A percentile compares a stretch with the other conserved stretches of the same genome.
Conservation (phyloP, 92 coral and sea anemone species). For the Parazoanthus darwini region DNA sequence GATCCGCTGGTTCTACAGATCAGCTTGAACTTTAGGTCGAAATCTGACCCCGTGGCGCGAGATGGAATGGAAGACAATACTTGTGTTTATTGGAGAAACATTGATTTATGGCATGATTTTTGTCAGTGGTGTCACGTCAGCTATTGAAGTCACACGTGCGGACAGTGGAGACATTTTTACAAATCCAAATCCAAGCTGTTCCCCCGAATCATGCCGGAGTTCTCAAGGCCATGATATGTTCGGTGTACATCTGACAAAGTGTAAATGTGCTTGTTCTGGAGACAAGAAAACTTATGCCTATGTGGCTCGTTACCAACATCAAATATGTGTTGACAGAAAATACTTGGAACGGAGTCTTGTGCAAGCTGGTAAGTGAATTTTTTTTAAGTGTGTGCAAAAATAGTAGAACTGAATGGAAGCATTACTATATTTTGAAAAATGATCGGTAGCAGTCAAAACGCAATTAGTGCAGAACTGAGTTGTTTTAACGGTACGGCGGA, state of each 20-base stretch:
- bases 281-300: constrained; percentile 7
- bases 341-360: constrained; percentile 1
- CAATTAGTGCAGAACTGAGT: background rate
- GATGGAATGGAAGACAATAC: background rate
- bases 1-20: too few species aligned
- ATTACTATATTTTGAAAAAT: too few species aligned
- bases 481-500: background rate
- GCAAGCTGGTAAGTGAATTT: background rate
- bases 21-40: background rate
- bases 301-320: background rate
- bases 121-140: background rate
- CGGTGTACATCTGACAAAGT: background rate
- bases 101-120: background rate
- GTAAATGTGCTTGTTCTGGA: constrained; percentile 14
- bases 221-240: background rate
- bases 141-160: constrained; percentile 16
- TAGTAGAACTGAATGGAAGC: too few species aligned
- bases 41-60: background rate
- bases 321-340: constrained; percentile 24
- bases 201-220: constrained; percentile 17
- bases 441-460: too few species aligned
- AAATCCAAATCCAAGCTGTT: constrained; percentile 19
- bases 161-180: constrained; percentile 28
- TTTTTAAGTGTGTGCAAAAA: background rate
- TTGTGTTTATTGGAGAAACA: background rate